phyloP scores from a whole-genome alignment of 1,140 invertebrate genomes.

The Aphis craccivora region DNA sequence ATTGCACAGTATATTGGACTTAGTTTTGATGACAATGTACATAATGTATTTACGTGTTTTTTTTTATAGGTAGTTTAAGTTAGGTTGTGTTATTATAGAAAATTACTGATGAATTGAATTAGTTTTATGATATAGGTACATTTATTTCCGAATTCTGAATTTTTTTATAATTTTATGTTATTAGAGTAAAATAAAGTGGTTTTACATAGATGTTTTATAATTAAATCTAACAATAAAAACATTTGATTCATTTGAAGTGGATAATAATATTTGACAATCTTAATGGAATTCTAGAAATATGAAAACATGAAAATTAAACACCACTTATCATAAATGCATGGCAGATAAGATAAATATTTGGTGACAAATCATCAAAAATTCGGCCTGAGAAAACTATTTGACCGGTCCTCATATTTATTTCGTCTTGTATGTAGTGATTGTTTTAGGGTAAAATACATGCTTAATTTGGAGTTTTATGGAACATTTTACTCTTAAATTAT shows the following conservation, averaged over 20 bases:
- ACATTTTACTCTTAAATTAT: no score
- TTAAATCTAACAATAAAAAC: no score
- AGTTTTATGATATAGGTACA: not conserved
- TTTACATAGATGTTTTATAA: not conserved
- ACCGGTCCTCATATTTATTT: no score
- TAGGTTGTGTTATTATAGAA: not conserved
- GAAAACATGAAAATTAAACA: not conserved
- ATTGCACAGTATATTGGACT: not conserved
- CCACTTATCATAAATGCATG: not conserved
- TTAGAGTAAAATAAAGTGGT: not conserved
- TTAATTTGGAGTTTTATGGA: no score
- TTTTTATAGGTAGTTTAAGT: not conserved
- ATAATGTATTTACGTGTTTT: not conserved
- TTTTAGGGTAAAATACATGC: no score
- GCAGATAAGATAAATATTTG: not conserved
- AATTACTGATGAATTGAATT: not conserved
- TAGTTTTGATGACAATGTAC: not conserved
- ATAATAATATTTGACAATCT: not conserved
- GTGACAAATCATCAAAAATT: no score
- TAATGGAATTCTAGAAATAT: not conserved
- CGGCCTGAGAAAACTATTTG: no score
- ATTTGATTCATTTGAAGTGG: not conserved
- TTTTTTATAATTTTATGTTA: not conserved
- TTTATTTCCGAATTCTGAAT: not conserved
- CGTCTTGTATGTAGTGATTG: no score